Conservation (phyloP, 2,888 invertebrate species). For the Ectobius pallidus region DNA sequence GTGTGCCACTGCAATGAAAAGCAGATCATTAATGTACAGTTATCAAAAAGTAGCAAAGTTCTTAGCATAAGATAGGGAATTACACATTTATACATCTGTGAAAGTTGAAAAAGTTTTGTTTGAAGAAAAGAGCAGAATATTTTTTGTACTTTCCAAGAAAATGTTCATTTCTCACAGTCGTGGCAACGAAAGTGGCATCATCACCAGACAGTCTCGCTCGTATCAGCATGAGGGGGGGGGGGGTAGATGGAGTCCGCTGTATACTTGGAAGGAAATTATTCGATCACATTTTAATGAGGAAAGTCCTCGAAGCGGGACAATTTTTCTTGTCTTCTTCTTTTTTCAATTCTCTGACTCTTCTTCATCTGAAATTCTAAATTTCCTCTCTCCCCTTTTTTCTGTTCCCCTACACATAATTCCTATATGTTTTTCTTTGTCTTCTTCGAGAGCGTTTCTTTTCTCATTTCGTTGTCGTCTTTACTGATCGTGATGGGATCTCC, state of each 20-base stretch:
- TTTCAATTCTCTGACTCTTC: constrained; percentile 1
- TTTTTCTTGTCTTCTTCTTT: constrained; percentile 14
- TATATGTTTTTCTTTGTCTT: constrained; percentile 3
- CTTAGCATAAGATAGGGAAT: neutral
- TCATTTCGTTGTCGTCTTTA: neutral
- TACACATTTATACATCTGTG: neutral
- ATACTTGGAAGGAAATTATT: constrained; percentile 36
- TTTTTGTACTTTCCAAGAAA: neutral
- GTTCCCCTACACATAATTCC: constrained; percentile 25
- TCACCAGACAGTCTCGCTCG: constrained; percentile 27
- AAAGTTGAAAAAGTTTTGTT: neutral
- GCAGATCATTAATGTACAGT: neutral
- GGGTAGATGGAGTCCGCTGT: neutral
- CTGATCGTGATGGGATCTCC: constrained; percentile 31
- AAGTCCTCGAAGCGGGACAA: constrained; percentile 38
- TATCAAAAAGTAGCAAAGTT: neutral
- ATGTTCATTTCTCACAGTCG: neutral
- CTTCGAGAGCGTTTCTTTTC: neutral
- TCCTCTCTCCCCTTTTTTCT: constrained; percentile 17
- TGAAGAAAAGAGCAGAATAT: neutral
- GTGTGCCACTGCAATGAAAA: too few relatives aligned
- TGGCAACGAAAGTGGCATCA: constrained; percentile 33
- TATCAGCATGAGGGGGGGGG: neutral
- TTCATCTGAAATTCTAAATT: constrained; percentile 15
- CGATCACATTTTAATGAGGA: constrained; percentile 45